Percentiles rank a stretch among this genome's conserved stretches.
These are phyloP conservation scores for Enteromius treurensis DNA, from an alignment of 2,797 vertebrate species.

Conservation along the genomic window DNA sequence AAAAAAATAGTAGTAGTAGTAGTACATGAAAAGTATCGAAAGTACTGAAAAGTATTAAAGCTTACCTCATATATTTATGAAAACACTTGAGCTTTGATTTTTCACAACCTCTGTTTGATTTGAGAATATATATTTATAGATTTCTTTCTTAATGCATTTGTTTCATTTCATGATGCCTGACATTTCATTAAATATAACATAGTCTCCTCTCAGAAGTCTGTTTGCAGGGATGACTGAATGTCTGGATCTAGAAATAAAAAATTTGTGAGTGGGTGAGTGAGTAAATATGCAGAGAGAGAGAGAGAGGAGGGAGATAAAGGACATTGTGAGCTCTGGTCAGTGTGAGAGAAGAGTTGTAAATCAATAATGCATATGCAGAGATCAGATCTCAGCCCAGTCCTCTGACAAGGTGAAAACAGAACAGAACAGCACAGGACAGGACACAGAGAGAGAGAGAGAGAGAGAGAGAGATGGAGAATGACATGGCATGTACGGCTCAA, in stretches of 20 bases:
- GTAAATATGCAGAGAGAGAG: conserved; percentile 8
- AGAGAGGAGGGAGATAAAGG: conserved; percentile 3
- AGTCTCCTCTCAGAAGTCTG: background rate
- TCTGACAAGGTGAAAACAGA: conserved; percentile 62
- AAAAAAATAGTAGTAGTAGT: too few species aligned
- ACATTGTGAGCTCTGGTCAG: conserved; percentile 7
- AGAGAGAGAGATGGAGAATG: background rate
- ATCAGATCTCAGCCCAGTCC: conserved; percentile 60
- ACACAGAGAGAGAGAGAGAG: background rate
- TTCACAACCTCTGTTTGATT: background rate
- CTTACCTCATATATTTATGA: background rate
- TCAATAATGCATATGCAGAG: conserved; percentile 64
- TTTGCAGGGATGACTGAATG: background rate
- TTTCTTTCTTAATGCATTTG: conserved; percentile 5
- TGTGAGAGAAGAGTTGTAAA: conserved; percentile 46
- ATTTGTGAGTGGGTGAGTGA: background rate
- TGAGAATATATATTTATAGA: conserved; percentile 14
- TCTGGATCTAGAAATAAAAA: conserved; percentile 25
- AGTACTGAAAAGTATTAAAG: background rate
- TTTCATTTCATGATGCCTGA: background rate
- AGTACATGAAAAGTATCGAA: too few species aligned
- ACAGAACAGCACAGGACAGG: conserved; percentile 29
- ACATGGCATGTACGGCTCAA: background rate
- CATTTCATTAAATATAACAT: conserved; percentile 33
- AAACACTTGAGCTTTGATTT: conserved; percentile 18